These are phyloP conservation scores for Xiphophorus hellerii DNA, from an alignment of 2,113 vertebrate genomes.

Conservation along the genomic window DNA sequence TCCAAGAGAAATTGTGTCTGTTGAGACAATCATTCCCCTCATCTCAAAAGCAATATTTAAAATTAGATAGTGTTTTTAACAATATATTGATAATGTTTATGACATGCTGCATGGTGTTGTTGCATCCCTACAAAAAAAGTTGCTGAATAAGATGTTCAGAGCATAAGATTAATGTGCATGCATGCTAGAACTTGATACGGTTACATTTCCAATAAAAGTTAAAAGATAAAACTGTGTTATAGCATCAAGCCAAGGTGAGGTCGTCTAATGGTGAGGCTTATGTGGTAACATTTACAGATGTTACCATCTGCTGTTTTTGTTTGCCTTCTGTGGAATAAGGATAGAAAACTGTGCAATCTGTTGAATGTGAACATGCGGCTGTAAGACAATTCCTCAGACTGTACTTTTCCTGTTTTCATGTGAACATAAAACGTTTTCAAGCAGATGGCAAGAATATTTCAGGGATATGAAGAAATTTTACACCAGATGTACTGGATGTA, in stretches of 20 bases:
- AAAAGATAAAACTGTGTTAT: not conserved
- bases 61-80: not conserved
- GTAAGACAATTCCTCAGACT: slow-evolving; percentile 23
- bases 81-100: not conserved
- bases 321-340: not conserved
- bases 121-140: not conserved
- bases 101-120: too few species aligned
- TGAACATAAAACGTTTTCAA: slow-evolving; percentile 28
- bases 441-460: slow-evolving; percentile 48
- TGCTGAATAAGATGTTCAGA: not conserved
- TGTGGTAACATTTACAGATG: slow-evolving; percentile 58
- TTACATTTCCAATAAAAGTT: not conserved
- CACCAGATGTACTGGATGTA: slow-evolving; percentile 13
- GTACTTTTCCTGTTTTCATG: slow-evolving; percentile 41
- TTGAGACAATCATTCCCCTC: not conserved
- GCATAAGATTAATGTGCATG: not conserved
- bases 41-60: not conserved
- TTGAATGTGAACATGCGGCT: slow-evolving; percentile 37
- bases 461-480: slow-evolving; percentile 21
- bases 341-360: slow-evolving; percentile 40
- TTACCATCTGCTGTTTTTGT: slow-evolving; percentile 55
- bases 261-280: slow-evolving; percentile 40
- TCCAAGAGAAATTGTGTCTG: not conserved
- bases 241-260: slow-evolving; percentile 19
- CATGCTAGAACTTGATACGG: not conserved